Conservation (phyloP, 2,888 invertebrate species). For the Colletes collaris region DNA sequence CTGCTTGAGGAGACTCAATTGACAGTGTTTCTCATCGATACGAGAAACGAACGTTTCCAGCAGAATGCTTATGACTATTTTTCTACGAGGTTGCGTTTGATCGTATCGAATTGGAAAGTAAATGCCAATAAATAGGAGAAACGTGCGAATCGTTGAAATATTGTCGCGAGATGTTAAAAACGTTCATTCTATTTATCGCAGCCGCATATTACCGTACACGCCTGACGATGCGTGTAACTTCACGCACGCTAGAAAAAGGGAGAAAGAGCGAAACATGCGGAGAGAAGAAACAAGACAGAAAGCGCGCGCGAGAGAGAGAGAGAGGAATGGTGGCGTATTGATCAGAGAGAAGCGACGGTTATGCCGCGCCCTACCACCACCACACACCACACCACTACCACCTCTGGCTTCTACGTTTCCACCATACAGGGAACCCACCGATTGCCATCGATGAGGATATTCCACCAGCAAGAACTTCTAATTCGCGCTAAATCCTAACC, state of each 20-base stretch:
- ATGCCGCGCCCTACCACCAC: constrained; percentile 82
- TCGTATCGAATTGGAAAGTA: neutral
- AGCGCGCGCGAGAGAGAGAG: constrained; percentile 35
- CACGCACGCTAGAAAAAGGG: constrained; percentile 37
- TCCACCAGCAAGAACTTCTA: constrained; percentile 26
- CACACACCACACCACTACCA: constrained; percentile 66
- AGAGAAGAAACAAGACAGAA: constrained; percentile 52
- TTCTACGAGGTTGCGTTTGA: neutral
- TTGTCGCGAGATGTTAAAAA: constrained; percentile 32
- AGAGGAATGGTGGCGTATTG: constrained; percentile 80
- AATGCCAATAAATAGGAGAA: neutral
- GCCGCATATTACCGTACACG: constrained; percentile 42
- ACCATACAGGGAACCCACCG: constrained; percentile 51
- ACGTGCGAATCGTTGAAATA: constrained; percentile 17
- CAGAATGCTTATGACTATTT: neutral
- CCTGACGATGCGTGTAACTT: constrained; percentile 60
- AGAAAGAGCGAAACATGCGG: constrained; percentile 52
- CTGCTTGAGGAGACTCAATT: constrained; percentile 4
- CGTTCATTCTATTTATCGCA: constrained; percentile 53
- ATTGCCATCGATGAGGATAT: constrained; percentile 56
- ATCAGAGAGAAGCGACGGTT: constrained; percentile 81
- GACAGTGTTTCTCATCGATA: neutral
- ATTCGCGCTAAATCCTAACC: constrained; percentile 19
- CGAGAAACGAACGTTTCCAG: neutral
- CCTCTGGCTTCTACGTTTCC: constrained; percentile 48